Evolutionary conservation across 2,888 invertebrate genomes (phyloP).

Genomic region (Phorcus lineatus): DNA sequence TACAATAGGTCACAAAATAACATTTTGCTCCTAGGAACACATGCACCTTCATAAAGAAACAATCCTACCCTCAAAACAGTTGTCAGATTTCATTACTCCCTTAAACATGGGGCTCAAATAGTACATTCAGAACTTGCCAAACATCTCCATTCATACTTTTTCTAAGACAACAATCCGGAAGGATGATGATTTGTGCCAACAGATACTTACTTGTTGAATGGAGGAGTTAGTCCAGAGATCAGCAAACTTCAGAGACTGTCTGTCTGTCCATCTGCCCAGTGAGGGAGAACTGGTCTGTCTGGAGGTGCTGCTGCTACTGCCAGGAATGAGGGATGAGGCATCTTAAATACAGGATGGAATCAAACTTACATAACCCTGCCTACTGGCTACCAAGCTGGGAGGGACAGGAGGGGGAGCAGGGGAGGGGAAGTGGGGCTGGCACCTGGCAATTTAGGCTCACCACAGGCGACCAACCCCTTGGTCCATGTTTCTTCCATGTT

Average conservation of each 20-base stretch:
- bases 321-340: slow-evolving; percentile 18
- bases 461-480: neutral
- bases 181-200: no score
- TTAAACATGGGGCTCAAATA: no score
- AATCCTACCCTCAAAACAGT: neutral
- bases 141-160: no score
- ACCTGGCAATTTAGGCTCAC: slow-evolving; percentile 1
- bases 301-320: neutral
- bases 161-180: no score
- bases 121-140: no score
- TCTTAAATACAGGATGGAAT: slow-evolving; percentile 22
- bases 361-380: slow-evolving; percentile 19
- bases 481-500: neutral
- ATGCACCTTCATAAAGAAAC: neutral
- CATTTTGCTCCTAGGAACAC: neutral
- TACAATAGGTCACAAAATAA: slow-evolving; percentile 18
- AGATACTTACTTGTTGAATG: no score
- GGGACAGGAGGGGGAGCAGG: neutral
- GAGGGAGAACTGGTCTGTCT: no score
- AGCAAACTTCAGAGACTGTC: neutral
- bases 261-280: neutral
- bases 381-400: neutral
- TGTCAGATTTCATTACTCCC: neutral
- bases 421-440: neutral
- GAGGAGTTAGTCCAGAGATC: no score